Percentiles rank a stretch among this genome's conserved stretches.
These are phyloP conservation scores for Microtus oregoni DNA, from an alignment of 2,113 vertebrate species.

Conservation along the genomic window DNA sequence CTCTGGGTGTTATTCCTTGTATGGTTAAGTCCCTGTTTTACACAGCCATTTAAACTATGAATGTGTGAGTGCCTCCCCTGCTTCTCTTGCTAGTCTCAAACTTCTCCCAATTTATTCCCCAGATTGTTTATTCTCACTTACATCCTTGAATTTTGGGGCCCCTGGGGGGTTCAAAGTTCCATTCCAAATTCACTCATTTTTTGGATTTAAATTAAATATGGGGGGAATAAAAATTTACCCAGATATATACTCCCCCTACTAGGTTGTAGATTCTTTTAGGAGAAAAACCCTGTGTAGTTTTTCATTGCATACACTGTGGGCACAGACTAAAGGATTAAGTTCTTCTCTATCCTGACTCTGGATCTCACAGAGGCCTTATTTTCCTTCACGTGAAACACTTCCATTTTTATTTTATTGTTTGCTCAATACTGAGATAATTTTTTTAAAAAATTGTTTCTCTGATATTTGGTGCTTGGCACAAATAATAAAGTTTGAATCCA, in stretches of 20 bases:
- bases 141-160: neutral
- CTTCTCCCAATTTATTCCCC: neutral
- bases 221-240: neutral
- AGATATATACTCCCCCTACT: neutral
- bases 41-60: neutral
- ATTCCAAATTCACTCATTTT: neutral
- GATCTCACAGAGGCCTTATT: neutral
- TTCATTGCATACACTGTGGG: neutral
- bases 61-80: neutral
- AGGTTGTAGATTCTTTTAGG: neutral
- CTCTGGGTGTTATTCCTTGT: neutral
- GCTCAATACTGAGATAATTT: neutral
- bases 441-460: neutral
- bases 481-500: neutral
- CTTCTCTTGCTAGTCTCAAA: neutral
- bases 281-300: neutral
- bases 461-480: neutral
- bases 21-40: no score
- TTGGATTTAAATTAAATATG: neutral
- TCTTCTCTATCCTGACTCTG: neutral
- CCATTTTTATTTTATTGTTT: neutral
- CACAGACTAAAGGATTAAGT: neutral
- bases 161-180: neutral
- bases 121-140: neutral
- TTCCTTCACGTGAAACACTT: neutral